These are phyloP conservation scores for Pyrrhia umbra DNA, from an alignment of 2,888 invertebrate genomes.

Conservation along the genomic window DNA sequence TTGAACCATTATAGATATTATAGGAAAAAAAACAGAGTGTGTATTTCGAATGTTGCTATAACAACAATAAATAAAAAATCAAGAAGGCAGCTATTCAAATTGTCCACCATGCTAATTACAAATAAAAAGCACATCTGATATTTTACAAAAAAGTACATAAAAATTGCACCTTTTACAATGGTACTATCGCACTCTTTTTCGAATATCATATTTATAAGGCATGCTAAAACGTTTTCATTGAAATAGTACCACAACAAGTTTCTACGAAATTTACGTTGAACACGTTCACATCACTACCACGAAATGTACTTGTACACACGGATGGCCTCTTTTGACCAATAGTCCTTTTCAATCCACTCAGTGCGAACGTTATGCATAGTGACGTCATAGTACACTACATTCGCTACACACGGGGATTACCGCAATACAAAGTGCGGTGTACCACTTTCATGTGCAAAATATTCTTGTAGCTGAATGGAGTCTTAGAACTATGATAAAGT, in stretches of 20 bases:
- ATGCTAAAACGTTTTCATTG: not conserved
- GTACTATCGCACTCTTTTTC: not conserved
- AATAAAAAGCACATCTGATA: too few relatives aligned
- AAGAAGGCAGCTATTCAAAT: too few relatives aligned
- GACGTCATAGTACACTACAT: conserved; percentile 26
- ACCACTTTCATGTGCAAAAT: conserved; percentile 49
- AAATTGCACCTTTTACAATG: too few relatives aligned
- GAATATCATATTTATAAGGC: too few relatives aligned
- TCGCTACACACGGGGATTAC: conserved; percentile 47
- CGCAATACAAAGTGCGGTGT: conserved; percentile 53
- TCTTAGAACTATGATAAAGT: conserved; percentile 13
- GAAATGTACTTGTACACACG: conserved; percentile 6
- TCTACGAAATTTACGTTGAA: not conserved
- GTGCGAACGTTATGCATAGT: conserved; percentile 24
- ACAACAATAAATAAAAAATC: too few relatives aligned
- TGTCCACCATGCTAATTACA: too few relatives aligned
- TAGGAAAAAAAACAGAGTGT: too few relatives aligned
- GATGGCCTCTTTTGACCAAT: conserved; percentile 15
- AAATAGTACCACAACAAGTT: not conserved
- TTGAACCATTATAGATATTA: too few relatives aligned
- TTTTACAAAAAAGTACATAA: too few relatives aligned
- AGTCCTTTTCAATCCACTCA: conserved; percentile 30
- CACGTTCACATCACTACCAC: not conserved
- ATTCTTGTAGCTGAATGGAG: conserved; percentile 22
- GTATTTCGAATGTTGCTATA: too few relatives aligned